phyloP scores from a whole-genome alignment of 2,888 invertebrate genomes.

The Phortica magna region DNA sequence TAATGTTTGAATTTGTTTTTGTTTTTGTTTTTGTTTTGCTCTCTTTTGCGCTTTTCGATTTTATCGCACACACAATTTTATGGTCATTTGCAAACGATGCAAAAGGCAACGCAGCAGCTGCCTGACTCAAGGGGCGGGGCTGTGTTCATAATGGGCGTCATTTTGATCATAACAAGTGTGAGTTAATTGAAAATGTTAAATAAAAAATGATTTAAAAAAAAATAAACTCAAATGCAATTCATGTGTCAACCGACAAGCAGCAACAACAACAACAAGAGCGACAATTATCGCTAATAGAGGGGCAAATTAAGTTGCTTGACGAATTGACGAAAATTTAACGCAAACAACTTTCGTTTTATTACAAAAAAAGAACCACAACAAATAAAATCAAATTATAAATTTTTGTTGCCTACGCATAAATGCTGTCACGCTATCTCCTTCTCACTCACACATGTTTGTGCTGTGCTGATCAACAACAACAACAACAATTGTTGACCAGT shows the following conservation, averaged over 20 bases:
- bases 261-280: too few relatives aligned
- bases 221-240: not conserved
- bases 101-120: not conserved
- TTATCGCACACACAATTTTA: not conserved
- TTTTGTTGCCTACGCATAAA: not conserved
- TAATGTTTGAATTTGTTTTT: too few relatives aligned
- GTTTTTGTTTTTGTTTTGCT: too few relatives aligned
- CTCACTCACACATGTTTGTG: not conserved
- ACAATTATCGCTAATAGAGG: not conserved
- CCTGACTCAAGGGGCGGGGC: not conserved
- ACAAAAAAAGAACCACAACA: not conserved
- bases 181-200: not conserved
- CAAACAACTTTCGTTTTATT: conserved; percentile 12
- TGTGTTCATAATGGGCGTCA: not conserved
- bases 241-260: too few relatives aligned
- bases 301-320: too few relatives aligned
- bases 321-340: too few relatives aligned
- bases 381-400: not conserved
- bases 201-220: not conserved
- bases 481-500: not conserved
- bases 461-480: not conserved
- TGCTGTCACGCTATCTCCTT: not conserved
- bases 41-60: too few relatives aligned
- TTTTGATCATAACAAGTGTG: not conserved
- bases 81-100: not conserved